Evolutionary conservation across 2,797 vertebrate genomes (phyloP).

Genomic region (Eremophila alpestris): DNA sequence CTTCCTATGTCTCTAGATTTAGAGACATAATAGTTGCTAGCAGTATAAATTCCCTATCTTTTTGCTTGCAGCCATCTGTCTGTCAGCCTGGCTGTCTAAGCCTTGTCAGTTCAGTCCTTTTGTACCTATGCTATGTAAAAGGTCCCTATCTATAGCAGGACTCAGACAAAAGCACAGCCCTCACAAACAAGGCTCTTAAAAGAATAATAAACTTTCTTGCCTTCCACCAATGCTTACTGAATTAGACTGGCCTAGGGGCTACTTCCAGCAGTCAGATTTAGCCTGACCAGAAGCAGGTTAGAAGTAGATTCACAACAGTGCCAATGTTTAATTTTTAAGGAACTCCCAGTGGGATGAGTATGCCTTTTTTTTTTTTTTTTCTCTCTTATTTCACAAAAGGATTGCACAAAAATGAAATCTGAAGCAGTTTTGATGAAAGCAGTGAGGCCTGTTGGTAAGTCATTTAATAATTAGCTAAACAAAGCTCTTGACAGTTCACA

Average conservation of each 20-base stretch:
- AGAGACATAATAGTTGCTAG: neutral
- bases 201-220: neutral
- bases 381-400: neutral
- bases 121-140: neutral
- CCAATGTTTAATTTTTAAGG: neutral
- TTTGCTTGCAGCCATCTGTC: neutral
- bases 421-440: constrained; percentile 1
- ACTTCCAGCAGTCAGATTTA: neutral
- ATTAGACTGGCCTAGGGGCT: neutral
- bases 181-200: neutral
- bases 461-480: constrained; percentile 16
- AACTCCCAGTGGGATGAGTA: neutral
- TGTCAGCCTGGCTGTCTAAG: neutral
- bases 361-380: neutral
- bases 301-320: neutral
- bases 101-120: neutral
- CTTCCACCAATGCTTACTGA: neutral
- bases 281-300: neutral
- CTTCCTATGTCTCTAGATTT: no score
- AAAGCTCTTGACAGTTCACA: constrained; percentile 32
- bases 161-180: neutral
- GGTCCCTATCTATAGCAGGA: neutral
- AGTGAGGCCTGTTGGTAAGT: neutral
- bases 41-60: neutral
- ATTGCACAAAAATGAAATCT: constrained; percentile 1